Evolutionary conservation across 2,113 vertebrate genomes (phyloP).

Genomic region (Phodopus roborovskii): DNA sequence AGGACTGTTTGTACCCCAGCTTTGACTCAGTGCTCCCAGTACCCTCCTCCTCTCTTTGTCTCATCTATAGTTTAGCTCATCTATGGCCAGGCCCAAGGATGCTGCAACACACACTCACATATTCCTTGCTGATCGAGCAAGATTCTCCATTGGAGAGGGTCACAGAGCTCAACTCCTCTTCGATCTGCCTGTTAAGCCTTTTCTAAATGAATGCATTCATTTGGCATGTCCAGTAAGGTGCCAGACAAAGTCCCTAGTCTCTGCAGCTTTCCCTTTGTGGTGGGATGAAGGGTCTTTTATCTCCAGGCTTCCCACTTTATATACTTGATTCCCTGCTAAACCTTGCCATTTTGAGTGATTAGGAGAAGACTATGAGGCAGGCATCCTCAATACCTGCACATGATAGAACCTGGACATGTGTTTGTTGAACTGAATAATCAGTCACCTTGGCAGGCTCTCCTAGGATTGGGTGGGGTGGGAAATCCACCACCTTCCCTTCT

Average conservation of each 20-base stretch:
- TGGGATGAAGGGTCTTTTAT: background rate
- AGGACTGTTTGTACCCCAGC: background rate
- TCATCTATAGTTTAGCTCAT: background rate
- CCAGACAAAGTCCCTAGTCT: background rate
- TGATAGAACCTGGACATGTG: background rate
- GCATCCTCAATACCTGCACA: background rate
- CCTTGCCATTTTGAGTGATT: background rate
- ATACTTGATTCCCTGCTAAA: background rate
- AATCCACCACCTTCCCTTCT: slow-evolving; percentile 67
- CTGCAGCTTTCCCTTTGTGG: background rate
- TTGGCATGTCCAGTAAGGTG: background rate
- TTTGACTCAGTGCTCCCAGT: background rate
- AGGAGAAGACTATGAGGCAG: background rate
- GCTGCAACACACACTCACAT: background rate
- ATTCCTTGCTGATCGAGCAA: background rate
- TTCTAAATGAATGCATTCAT: background rate
- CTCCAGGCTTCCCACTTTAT: background rate
- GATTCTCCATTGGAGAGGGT: background rate
- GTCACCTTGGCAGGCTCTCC: slow-evolving; percentile 53
- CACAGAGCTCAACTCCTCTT: background rate
- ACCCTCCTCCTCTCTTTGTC: background rate
- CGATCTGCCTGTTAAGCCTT: background rate
- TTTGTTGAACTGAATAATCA: background rate
- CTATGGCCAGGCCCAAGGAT: background rate
- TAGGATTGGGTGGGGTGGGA: slow-evolving; percentile 57